Conservation (phyloP, 2,113 vertebrate genomes). For the Piliocolobus tephrosceles region DNA sequence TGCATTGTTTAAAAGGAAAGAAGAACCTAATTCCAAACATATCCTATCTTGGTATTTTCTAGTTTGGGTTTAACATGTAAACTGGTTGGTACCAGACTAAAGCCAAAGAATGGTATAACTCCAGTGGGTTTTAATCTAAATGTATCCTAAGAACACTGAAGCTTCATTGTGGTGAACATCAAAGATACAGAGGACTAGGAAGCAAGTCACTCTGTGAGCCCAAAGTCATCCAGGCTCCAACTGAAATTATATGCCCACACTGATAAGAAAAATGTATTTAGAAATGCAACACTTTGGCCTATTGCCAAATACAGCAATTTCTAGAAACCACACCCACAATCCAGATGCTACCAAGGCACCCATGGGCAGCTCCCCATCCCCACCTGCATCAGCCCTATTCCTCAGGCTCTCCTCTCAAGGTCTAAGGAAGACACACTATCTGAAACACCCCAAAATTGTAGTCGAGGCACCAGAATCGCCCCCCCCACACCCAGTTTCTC, state of each 20-base stretch:
- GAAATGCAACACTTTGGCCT: neutral
- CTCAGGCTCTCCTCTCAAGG: neutral
- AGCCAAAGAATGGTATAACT: neutral
- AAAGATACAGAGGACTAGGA: neutral
- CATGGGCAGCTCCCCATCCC: neutral
- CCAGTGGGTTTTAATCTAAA: neutral
- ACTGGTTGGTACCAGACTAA: neutral
- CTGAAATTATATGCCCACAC: neutral
- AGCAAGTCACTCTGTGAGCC: neutral
- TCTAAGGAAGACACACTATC: neutral
- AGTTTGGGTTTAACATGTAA: neutral
- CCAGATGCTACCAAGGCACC: neutral
- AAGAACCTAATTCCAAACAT: neutral
- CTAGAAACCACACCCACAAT: neutral
- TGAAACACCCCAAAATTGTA: neutral
- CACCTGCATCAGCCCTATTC: neutral
- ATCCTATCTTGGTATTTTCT: neutral
- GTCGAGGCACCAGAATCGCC: neutral
- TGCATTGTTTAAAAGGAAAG: slow-evolving; percentile 10
- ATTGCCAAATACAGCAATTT: neutral
- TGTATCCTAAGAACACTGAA: neutral
- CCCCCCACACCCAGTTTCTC: neutral
- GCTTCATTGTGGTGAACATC: neutral
- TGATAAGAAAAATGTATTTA: slow-evolving; percentile 32
- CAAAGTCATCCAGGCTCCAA: neutral